Percentiles rank a stretch among this genome's conserved stretches.
phyloP scores from a whole-genome alignment of 2,113 vertebrate species.

The Piprites chloris region DNA sequence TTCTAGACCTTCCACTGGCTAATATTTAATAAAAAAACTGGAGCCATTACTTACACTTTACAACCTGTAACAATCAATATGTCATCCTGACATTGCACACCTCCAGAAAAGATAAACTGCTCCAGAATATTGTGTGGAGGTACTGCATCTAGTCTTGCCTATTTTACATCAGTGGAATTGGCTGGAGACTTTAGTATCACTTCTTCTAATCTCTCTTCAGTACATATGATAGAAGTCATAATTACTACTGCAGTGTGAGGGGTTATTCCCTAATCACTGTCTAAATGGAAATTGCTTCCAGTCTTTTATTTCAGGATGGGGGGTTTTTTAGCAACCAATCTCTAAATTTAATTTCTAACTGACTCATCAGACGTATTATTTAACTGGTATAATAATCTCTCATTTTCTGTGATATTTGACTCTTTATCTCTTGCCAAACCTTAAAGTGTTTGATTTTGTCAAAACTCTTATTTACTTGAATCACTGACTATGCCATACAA shows the following conservation, averaged over 20 bases:
- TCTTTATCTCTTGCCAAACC: neutral
- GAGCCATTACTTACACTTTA: neutral
- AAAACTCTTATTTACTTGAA: neutral
- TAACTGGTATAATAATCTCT: neutral
- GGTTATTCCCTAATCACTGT: neutral
- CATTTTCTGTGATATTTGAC: neutral
- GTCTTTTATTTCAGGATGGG: neutral
- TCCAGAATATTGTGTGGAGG: neutral
- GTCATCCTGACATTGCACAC: neutral
- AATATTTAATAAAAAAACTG: constrained; percentile 12
- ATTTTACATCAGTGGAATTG: neutral
- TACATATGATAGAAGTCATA: neutral
- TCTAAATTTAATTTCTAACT: neutral
- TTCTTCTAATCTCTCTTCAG: neutral
- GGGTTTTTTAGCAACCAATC: neutral
- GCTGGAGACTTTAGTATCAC: neutral
- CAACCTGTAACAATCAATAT: neutral
- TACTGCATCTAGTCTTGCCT: neutral
- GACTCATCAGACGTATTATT: neutral
- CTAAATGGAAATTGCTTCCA: neutral
- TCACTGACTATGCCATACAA: neutral
- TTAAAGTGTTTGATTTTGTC: neutral
- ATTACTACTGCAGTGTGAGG: neutral
- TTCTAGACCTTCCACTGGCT: neutral
- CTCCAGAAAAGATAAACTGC: neutral